These are phyloP conservation scores for Sycophila texana DNA, from an alignment of 2,888 invertebrate species.

Conservation along the genomic window DNA sequence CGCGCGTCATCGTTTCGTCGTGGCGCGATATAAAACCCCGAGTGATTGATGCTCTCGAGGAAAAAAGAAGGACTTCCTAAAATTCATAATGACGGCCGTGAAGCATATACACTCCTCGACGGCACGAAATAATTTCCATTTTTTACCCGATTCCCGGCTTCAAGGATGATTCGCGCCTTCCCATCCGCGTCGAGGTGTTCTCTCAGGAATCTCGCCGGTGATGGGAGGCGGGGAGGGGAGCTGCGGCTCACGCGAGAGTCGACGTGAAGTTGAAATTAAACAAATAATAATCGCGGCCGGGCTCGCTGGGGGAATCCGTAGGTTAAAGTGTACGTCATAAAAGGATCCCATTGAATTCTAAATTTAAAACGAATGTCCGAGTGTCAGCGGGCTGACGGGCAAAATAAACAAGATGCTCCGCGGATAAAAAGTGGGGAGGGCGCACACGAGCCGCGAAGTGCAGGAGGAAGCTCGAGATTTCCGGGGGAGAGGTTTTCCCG, in stretches of 20 bases:
- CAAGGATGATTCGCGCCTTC: conserved; percentile 35
- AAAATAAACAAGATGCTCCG: conserved; percentile 73
- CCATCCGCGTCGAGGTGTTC: conserved; percentile 2
- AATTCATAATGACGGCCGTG: conserved; percentile 8
- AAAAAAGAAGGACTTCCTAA: conserved; percentile 3
- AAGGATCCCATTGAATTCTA: conserved; percentile 76
- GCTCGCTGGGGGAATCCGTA: conserved; percentile 66
- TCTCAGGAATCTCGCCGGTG: conserved; percentile 39
- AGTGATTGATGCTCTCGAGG: conserved; percentile 11
- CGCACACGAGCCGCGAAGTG: not conserved
- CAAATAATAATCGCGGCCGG: conserved; percentile 68
- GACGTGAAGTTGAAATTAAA: conserved; percentile 71
- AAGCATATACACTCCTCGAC: not conserved
- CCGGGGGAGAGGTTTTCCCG: not conserved
- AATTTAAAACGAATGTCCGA: conserved; percentile 73
- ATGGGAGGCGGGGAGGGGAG: not conserved
- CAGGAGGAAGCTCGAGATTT: not conserved
- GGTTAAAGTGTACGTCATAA: conserved; percentile 65
- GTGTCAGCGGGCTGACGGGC: conserved; percentile 71
- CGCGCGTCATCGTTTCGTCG: too few relatives aligned
- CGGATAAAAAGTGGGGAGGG: conserved; percentile 52
- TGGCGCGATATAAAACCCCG: too few relatives aligned
- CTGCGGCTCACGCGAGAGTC: conserved; percentile 2
- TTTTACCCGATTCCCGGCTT: conserved; percentile 22
- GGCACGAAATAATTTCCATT: conserved; percentile 16